Conservation (phyloP, 2,888 invertebrate genomes). For the Aporophyla lueneburgensis region DNA sequence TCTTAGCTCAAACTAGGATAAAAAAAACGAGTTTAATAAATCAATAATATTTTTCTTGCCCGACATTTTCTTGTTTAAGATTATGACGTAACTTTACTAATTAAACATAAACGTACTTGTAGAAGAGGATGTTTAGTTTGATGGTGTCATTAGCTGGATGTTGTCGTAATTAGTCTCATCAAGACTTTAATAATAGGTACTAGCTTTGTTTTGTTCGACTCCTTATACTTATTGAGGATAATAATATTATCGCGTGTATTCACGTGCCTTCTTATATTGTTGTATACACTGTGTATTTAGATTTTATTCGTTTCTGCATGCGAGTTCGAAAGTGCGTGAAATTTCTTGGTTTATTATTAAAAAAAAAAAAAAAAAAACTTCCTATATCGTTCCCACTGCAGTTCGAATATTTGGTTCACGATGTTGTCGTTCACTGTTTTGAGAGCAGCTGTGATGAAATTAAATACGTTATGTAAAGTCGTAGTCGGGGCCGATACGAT, state of each 20-base stretch:
- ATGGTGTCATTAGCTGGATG: conserved; percentile 26
- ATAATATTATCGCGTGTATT: conserved; percentile 3
- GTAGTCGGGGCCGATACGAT: too few species aligned
- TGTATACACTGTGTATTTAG: background rate
- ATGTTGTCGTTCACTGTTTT: too few species aligned
- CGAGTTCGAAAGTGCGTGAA: too few species aligned
- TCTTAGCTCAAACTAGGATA: too few species aligned
- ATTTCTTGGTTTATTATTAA: too few species aligned
- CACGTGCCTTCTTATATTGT: background rate
- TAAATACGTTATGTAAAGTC: too few species aligned
- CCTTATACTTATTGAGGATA: background rate
- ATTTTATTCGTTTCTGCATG: background rate
- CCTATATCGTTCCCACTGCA: too few species aligned
- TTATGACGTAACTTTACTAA: background rate
- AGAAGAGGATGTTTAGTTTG: conserved; percentile 9
- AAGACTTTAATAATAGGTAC: conserved; percentile 35
- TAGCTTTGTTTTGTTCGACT: conserved; percentile 26
- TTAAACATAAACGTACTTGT: conserved; percentile 13
- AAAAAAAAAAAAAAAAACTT: too few species aligned
- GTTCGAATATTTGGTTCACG: too few species aligned
- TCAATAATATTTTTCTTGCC: background rate
- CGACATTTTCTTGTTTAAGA: background rate
- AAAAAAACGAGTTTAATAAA: background rate
- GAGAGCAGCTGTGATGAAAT: too few species aligned
- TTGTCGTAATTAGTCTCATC: conserved; percentile 30